Evolutionary conservation across 1,140 invertebrate species (phyloP), one percentile per base, ranked within the genome.

Genomic region (Wasmannia auropunctata): DNA sequence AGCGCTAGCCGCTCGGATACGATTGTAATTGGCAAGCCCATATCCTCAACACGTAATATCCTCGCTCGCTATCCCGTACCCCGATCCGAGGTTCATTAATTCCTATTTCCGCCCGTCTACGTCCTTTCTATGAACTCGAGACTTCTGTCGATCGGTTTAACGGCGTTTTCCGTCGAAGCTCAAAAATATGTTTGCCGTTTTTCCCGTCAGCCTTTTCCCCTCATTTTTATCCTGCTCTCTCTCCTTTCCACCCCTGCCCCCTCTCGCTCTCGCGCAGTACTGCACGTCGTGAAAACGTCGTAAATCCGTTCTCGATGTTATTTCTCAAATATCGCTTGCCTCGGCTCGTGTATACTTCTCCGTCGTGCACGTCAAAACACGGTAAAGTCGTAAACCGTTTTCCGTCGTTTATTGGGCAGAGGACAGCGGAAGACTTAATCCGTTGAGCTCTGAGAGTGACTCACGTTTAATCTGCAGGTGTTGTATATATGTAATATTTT

Each of bases 11-110:
- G 83, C 77, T 88, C 77, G 81, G 86, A 79, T 91, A 88, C 88
- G 86, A 91, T 90, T 91, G 88, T 91, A 91, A 91, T 91, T 91
- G 90, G 90, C 83, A 88, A 91, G 88, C 75, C 88, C 80, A 86
- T 91, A 91, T 90, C 90, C 91, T 91, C 83, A 80, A 76, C 89
- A 70, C 88, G 88, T 90, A 90, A 90, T 90, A 90, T 90, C 89
- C 75, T 86, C 65, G 58, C 56, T 86, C 40, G 65, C 86, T 87
- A 90, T 90, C 72, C 49, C 86, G 70, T 88, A 75, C 67, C 88
- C 54, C 70, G 76, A 69, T 75, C 74, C 74, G 88, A 63, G 51
- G 72, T 90, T 90, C 88, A 87, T 89, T 90, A 90, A 90, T 90
- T 88, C 87, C 88, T 75, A 88, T 90, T 90, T 90, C 85, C 88